Evolutionary conservation across 2,797 vertebrate species (phyloP).

Genomic region (Huso huso): DNA sequence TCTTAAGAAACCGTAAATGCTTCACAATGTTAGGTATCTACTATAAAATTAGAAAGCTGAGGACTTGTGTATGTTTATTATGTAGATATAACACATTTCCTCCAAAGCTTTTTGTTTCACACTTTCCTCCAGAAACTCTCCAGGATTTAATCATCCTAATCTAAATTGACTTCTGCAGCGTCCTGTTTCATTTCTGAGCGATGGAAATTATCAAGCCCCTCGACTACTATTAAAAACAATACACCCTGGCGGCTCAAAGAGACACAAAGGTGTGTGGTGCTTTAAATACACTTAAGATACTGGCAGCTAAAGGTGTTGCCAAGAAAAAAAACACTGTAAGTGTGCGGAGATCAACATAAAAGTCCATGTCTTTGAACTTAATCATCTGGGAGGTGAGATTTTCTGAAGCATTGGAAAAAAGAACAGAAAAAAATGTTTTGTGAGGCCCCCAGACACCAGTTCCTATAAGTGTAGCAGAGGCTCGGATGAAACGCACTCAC

Average conservation of each 20-base stretch:
- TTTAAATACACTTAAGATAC: conserved; percentile 4
- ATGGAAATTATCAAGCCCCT: too few relatives aligned
- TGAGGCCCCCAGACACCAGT: conserved; percentile 42
- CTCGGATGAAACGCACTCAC: conserved; percentile 13
- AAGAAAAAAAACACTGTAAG: conserved; percentile 2
- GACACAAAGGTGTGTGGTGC: not conserved
- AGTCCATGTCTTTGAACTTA: conserved; percentile 57
- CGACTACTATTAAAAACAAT: too few relatives aligned
- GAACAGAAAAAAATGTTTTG: conserved; percentile 57
- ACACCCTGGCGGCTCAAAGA: not conserved
- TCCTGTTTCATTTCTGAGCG: too few relatives aligned
- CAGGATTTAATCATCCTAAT: too few relatives aligned
- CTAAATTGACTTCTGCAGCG: too few relatives aligned
- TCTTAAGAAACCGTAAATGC: not conserved
- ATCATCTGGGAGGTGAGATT: conserved; percentile 59
- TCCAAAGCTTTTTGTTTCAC: too few relatives aligned
- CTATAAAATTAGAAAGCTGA: not conserved
- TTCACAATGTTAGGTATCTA: not conserved
- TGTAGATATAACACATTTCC: not conserved
- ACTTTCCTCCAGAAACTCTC: too few relatives aligned
- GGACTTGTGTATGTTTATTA: not conserved
- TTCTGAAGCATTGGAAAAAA: conserved; percentile 52
- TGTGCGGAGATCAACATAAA: conserved; percentile 2
- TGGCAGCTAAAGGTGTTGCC: not conserved
- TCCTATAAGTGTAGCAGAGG: conserved; percentile 12